These are phyloP conservation scores for Zaprionus lachaisei DNA, from an alignment of 1,140 invertebrate genomes.

Conservation along the genomic window DNA sequence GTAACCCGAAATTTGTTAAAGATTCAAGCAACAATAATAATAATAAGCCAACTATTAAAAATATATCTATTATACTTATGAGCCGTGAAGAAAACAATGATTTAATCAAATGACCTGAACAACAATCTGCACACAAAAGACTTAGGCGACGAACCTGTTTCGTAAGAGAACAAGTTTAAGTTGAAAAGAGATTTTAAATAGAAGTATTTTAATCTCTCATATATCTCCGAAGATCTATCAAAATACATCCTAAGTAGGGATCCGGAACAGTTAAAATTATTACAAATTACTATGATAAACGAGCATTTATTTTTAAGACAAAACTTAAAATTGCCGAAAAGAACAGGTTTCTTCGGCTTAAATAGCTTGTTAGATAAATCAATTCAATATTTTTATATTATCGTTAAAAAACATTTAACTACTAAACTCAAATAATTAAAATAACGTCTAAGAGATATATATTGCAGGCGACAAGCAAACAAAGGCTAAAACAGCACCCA, in stretches of 20 bases:
- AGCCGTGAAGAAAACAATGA: conserved; percentile 21
- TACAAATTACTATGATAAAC: conserved; percentile 5
- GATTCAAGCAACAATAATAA: neutral
- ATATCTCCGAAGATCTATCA: neutral
- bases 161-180: neutral
- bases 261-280: conserved; percentile 4
- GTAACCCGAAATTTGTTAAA: neutral
- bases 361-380: conserved; percentile 9
- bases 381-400: conserved; percentile 1
- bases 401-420: neutral
- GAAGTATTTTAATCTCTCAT: conserved; percentile 7
- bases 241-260: conserved; percentile 3
- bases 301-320: neutral
- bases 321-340: conserved; percentile 1
- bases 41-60: neutral
- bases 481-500: conserved; percentile 55
- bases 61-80: conserved; percentile 22
- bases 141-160: conserved; percentile 60
- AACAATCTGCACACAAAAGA: conserved; percentile 45
- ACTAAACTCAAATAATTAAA: neutral
- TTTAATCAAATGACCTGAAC: conserved; percentile 26
- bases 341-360: neutral
- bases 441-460: neutral
- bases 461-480: conserved; percentile 39
- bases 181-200: conserved; percentile 2